Conservation (phyloP, 2,888 invertebrate genomes). For the Lasiommata megera region DNA sequence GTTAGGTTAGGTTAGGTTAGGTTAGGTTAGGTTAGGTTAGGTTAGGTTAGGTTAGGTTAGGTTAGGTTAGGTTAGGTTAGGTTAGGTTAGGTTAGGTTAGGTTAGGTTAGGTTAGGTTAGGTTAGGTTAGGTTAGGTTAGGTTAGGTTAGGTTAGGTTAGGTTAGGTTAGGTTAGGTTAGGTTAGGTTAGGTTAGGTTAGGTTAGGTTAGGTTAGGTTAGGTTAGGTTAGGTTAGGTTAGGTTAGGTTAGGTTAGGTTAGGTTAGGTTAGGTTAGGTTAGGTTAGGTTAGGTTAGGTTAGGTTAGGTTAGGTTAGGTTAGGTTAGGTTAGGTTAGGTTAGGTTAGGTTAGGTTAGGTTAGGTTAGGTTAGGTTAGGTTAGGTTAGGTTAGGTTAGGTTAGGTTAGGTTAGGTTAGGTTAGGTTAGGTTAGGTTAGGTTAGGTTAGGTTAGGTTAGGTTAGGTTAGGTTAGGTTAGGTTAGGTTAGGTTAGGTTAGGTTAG, state of each 20-base stretch:
- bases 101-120: neutral
- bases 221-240: neutral
- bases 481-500: conserved; percentile 7
- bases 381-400: conserved; percentile 35
- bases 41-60: neutral
- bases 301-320: conserved; percentile 36
- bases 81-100: neutral
- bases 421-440: conserved; percentile 7
- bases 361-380: conserved; percentile 35
- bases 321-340: conserved; percentile 36
- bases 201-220: neutral
- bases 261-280: conserved; percentile 36
- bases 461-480: conserved; percentile 7
- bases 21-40: neutral
- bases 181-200: neutral
- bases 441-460: conserved; percentile 15
- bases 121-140: neutral
- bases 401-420: conserved; percentile 10
- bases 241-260: conserved; percentile 15
- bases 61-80: neutral
- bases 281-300: conserved; percentile 35
- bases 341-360: conserved; percentile 33
- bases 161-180: neutral
- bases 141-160: neutral
- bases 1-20: neutral